Conservation (phyloP, 2,113 vertebrate genomes). For the Mesitornis unicolor region DNA sequence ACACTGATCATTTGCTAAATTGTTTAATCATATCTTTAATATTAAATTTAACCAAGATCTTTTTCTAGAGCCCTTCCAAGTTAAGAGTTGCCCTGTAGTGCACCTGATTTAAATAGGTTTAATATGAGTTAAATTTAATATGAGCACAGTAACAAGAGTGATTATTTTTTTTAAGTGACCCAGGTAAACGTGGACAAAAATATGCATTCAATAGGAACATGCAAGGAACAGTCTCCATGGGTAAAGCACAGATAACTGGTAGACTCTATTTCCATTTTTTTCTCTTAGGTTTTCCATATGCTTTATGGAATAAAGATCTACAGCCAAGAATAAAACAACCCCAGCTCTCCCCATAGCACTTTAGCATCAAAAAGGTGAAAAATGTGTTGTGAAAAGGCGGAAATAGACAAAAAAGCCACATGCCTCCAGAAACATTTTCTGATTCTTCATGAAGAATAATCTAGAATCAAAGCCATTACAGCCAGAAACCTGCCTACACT, state of each 20-base stretch:
- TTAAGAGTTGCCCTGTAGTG: neutral
- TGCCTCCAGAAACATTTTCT: neutral
- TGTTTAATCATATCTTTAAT: neutral
- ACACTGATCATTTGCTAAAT: neutral
- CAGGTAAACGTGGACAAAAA: neutral
- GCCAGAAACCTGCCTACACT: neutral
- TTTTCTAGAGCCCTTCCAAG: neutral
- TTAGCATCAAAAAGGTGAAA: neutral
- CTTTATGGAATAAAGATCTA: neutral
- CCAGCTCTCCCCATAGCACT: neutral
- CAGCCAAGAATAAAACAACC: neutral
- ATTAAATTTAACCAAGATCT: neutral
- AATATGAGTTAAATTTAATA: neutral
- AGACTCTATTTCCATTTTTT: neutral
- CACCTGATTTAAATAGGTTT: neutral
- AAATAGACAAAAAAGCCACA: neutral
- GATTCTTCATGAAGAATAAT: neutral
- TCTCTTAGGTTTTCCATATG: neutral
- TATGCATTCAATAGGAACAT: neutral
- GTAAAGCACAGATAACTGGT: neutral
- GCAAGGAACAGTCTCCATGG: neutral
- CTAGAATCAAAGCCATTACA: neutral
- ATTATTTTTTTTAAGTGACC: neutral
- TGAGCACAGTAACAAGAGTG: neutral
- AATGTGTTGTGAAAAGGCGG: neutral